Evolutionary conservation across 2,797 vertebrate species (phyloP).

Genomic region (Schizopygopsis pylzovi): DNA sequence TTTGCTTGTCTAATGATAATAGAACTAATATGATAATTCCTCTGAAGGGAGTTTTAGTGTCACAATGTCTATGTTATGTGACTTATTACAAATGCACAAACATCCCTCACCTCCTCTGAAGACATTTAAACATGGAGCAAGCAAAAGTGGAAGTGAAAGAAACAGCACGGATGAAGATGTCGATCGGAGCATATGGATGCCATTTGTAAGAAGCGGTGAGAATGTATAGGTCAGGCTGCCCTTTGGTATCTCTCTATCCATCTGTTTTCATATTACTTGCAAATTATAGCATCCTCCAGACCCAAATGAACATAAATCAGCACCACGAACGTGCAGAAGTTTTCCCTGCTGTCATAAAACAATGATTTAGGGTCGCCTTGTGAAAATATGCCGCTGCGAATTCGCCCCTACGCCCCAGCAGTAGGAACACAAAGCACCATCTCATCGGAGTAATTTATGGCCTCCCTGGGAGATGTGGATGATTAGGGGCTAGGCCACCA

Average conservation of each 20-base stretch:
- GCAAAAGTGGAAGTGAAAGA: conserved; percentile 35
- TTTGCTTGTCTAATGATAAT: neutral
- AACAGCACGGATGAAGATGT: conserved; percentile 79
- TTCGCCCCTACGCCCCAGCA: conserved; percentile 86
- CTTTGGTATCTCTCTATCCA: conserved; percentile 94
- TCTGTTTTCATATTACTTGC: conserved; percentile 98
- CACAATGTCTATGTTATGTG: conserved; percentile 10
- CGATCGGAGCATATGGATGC: conserved; percentile 91
- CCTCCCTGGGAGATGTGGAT: conserved; percentile 93
- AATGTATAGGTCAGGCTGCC: conserved; percentile 86
- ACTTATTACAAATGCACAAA: conserved; percentile 31
- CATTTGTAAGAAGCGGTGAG: conserved; percentile 89
- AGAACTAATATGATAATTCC: neutral
- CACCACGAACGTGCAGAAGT: conserved; percentile 87
- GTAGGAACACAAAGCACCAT: conserved; percentile 95
- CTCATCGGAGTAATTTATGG: conserved; percentile 98
- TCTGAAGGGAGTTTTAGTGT: conserved; percentile 17
- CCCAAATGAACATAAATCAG: conserved; percentile 98
- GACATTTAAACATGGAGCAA: conserved; percentile 7
- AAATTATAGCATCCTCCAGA: conserved; percentile 98
- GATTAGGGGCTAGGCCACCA: conserved; percentile 99
- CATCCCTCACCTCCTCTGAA: neutral
- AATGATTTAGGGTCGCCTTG: conserved; percentile 98
- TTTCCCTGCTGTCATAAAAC: conserved; percentile 99
- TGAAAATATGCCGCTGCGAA: conserved; percentile 93